Evolutionary conservation across 2,113 vertebrate species (phyloP).

Genomic region (Mugil cephalus): DNA sequence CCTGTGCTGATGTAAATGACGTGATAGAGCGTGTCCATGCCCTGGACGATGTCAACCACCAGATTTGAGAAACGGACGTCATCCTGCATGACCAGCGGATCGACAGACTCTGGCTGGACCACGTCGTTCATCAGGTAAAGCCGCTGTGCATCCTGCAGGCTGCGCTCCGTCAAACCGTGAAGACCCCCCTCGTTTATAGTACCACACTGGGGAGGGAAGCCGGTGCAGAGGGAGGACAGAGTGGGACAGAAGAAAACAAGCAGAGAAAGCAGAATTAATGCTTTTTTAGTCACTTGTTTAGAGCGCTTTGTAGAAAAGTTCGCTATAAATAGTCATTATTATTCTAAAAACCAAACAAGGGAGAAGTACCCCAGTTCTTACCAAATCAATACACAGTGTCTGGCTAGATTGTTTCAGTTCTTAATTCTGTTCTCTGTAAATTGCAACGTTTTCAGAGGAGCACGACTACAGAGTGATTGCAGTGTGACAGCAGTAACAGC

Average conservation of each 20-base stretch:
- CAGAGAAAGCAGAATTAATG: background rate
- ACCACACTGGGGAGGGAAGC: conserved; percentile 86
- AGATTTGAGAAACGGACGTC: conserved; percentile 94
- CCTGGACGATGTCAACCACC: conserved; percentile 97
- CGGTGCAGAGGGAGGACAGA: background rate
- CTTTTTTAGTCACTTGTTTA: too few species aligned
- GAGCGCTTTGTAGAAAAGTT: too few species aligned
- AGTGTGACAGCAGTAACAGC: background rate
- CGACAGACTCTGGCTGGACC: conserved; percentile 93
- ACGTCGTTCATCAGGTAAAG: conserved; percentile 98
- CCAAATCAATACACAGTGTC: conserved; percentile 6
- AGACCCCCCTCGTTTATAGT: conserved; percentile 90
- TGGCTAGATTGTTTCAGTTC: conserved; percentile 13
- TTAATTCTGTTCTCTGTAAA: conserved; percentile 22
- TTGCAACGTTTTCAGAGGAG: conserved; percentile 2
- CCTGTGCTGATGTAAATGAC: conserved; percentile 98
- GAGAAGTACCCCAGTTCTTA: background rate
- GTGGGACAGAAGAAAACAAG: too few species aligned
- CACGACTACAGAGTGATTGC: background rate
- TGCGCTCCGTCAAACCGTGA: conserved; percentile 94
- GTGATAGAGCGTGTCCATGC: conserved; percentile 94
- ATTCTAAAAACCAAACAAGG: background rate
- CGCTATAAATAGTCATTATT: too few species aligned
- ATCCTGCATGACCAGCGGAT: conserved; percentile 95
- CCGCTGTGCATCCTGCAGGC: conserved; percentile 96